Percentiles rank a stretch among this genome's conserved stretches.
Conservation (phyloP, 2,888 invertebrate species). For the Leucoptera coffeella region DNA sequence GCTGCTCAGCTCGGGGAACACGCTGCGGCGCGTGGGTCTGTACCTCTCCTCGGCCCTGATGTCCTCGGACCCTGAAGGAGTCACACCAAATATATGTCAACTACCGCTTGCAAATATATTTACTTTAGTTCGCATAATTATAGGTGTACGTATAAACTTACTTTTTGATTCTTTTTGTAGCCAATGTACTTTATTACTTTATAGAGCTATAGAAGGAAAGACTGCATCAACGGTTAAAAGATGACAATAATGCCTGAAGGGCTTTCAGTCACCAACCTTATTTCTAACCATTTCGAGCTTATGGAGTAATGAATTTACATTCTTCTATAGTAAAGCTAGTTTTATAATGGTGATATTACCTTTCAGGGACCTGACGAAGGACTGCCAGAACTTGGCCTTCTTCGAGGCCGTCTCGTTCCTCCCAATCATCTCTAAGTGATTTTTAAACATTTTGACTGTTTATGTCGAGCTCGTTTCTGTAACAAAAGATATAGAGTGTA, state of each 20-base stretch:
- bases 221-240: too few relatives aligned
- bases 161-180: not conserved
- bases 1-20: slow-evolving; percentile 67
- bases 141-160: too few relatives aligned
- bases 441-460: slow-evolving; percentile 80
- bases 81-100: slow-evolving; percentile 1
- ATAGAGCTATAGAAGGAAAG: too few relatives aligned
- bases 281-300: too few relatives aligned
- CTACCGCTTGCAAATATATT: not conserved
- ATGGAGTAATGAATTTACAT: too few relatives aligned
- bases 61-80: slow-evolving; percentile 78
- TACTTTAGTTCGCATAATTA: too few relatives aligned
- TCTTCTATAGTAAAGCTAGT: too few relatives aligned
- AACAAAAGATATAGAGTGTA: too few relatives aligned
- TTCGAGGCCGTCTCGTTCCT: slow-evolving; percentile 87
- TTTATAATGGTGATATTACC: too few relatives aligned
- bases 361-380: slow-evolving; percentile 87
- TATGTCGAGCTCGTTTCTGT: slow-evolving; percentile 74
- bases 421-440: slow-evolving; percentile 90
- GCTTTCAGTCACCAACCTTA: too few relatives aligned
- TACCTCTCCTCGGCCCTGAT: slow-evolving; percentile 83
- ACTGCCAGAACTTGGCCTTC: slow-evolving; percentile 93
- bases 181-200: too few relatives aligned
- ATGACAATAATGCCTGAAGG: too few relatives aligned
- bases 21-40: slow-evolving; percentile 64